Base-by-base conservation (phyloP, 2,888 invertebrate genomes). In the Tinea pellionella region DNA sequence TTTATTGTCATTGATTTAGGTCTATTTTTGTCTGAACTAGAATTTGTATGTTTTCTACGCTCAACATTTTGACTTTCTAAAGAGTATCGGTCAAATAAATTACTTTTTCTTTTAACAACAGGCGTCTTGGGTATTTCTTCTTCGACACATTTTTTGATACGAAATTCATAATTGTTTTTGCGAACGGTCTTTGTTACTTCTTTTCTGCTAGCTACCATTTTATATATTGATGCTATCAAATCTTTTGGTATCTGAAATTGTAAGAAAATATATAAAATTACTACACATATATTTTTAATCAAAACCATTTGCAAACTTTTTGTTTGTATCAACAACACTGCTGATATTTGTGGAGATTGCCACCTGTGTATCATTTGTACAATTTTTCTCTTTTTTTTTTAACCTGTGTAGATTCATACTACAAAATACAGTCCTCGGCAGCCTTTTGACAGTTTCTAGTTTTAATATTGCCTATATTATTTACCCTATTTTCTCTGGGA, bases 401-500 rank as follows among this genome's bases (percentile, higher is more conserved):
- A n/a, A n/a, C n/a, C n/a, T n/a, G n/a, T n/a, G n/a, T n/a, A n/a
- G n/a, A n/a, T n/a, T n/a, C n/a, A n/a, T n/a, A n/a, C n/a, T n/a
- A n/a, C n/a, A n/a, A n/a, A n/a, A n/a, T n/a, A n/a, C n/a, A n/a
- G n/a, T n/a, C n/a, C n/a, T n/a, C n/a, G n/a, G n/a, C n/a, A n/a
- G n/a, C n/a, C n/a, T n/a, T n/a, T n/a, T n/a, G n/a, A n/a, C n/a
- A n/a, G n/a, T n/a, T n/a, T n/a, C n/a, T n/a, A n/a, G n/a, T n/a
- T n/a, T n/a, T n/a, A n/a, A n/a, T n/a, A n/a, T n/a, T n/a, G n/a
- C n/a, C n/a, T n/a, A 24, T 3, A 24, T 3, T 24, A 53, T 53
- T 70, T 67, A 91, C 85, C 68, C 94, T 89, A 61, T 89, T 92
- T 68, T 95, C 95, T 59, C 95, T 82, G 0, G 95, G 95, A 75